A percentile compares a stretch with the other conserved stretches of the same genome.
These are phyloP conservation scores for Phalera bucephala DNA, from an alignment of 2,888 invertebrate genomes.

Conservation along the genomic window DNA sequence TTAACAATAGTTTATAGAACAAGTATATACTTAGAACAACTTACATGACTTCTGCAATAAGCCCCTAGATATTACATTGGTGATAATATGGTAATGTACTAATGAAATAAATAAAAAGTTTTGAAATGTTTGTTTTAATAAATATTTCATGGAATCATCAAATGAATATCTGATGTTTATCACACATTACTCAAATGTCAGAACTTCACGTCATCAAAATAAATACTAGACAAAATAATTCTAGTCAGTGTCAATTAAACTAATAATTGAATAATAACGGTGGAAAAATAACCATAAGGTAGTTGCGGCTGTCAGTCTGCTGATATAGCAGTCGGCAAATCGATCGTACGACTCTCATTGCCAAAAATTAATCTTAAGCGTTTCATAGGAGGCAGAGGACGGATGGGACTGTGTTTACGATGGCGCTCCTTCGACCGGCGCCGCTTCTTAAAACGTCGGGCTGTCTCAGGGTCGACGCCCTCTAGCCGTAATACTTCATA, in stretches of 20 bases:
- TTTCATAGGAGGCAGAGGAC: conserved; percentile 89
- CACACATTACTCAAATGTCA: conserved; percentile 67
- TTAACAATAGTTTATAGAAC: neutral
- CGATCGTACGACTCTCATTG: conserved; percentile 94
- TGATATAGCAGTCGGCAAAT: conserved; percentile 90
- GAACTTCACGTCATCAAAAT: conserved; percentile 70
- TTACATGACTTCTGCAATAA: neutral
- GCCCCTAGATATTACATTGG: conserved; percentile 4
- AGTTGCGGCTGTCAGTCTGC: conserved; percentile 80
- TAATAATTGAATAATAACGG: conserved; percentile 80
- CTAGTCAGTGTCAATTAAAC: conserved; percentile 80
- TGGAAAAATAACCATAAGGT: conserved; percentile 74
- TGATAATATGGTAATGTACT: conserved; percentile 22
- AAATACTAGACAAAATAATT: conserved; percentile 77
- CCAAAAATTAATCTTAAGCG: conserved; percentile 93
- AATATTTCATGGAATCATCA: conserved; percentile 68
- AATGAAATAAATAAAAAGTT: conserved; percentile 44
- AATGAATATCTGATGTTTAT: conserved; percentile 61
- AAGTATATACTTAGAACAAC: neutral
- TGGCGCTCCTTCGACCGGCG: conserved; percentile 75
- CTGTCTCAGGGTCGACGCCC: conserved; percentile 85
- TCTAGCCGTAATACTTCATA: conserved; percentile 93
- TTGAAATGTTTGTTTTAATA: conserved; percentile 52
- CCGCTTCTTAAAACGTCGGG: conserved; percentile 81
- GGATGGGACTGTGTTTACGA: conserved; percentile 78